These are phyloP conservation scores for Metopia argyrocephala DNA, from an alignment of 2,888 invertebrate genomes.

Conservation along the genomic window DNA sequence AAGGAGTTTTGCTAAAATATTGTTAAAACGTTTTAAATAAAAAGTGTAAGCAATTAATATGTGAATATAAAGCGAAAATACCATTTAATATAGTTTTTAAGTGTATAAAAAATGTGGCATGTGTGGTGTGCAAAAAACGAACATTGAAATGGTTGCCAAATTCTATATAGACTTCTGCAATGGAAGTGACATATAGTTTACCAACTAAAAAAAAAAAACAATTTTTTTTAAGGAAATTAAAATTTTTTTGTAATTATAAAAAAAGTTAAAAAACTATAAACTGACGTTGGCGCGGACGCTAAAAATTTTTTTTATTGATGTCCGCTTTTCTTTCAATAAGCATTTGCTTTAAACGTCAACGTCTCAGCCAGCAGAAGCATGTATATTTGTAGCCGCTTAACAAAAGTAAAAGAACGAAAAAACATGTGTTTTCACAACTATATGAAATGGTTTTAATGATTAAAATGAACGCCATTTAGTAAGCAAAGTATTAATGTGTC, in stretches of 20 bases:
- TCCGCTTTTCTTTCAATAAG: not conserved
- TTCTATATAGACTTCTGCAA: conserved; percentile 22
- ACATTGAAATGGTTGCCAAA: conserved; percentile 21
- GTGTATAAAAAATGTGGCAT: conserved; percentile 6
- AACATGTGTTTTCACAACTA: conserved; percentile 52
- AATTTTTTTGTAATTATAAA: not conserved
- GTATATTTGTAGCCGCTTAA: not conserved
- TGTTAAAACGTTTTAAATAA: conserved; percentile 15
- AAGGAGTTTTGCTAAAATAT: conserved; percentile 24
- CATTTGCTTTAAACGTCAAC: not conserved
- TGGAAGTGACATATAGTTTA: conserved; percentile 5
- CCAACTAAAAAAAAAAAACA: not conserved
- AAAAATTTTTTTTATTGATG: not conserved
- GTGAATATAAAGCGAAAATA: conserved; percentile 11
- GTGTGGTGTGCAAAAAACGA: not conserved
- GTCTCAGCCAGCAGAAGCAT: not conserved
- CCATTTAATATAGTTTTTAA: not conserved
- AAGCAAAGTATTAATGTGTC: too few relatives aligned
- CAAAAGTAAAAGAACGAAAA: not conserved
- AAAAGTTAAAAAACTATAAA: not conserved
- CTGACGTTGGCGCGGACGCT: conserved; percentile 44
- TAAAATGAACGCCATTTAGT: not conserved
- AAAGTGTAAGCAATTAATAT: conserved; percentile 5
- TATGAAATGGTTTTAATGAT: not conserved
- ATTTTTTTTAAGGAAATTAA: not conserved